phyloP scores from a whole-genome alignment of 2,888 invertebrate species.

The Camponotus fellah region DNA sequence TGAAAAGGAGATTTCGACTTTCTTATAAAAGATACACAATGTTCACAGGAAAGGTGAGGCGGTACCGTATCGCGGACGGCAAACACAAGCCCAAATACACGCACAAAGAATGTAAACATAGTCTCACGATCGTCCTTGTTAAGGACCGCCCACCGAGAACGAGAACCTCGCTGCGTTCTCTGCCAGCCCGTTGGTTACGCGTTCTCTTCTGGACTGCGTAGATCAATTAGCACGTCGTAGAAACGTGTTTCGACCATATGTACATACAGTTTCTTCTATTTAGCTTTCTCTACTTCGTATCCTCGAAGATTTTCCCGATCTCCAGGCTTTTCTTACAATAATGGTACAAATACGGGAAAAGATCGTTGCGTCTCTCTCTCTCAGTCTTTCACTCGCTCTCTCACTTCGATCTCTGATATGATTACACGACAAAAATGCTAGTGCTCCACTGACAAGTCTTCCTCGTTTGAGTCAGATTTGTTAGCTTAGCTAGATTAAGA shows the following conservation, averaged over 20 bases:
- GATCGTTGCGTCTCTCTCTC: neutral
- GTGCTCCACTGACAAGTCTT: neutral
- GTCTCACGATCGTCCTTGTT: neutral
- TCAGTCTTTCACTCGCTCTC: neutral
- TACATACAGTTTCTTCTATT: neutral
- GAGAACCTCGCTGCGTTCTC: neutral
- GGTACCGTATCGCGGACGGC: neutral
- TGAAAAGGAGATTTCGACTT: neutral
- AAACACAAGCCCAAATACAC: neutral
- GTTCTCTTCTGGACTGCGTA: neutral
- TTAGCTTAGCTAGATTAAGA: neutral
- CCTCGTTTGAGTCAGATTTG: neutral
- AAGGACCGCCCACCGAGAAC: neutral
- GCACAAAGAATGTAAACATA: neutral
- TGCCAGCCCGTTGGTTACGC: neutral
- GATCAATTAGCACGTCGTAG: neutral
- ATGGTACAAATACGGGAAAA: neutral
- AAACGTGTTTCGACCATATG: neutral
- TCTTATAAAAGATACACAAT: neutral
- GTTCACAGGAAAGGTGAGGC: neutral
- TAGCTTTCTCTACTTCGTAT: neutral
- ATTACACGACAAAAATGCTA: neutral
- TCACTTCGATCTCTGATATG: neutral
- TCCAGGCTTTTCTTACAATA: neutral
- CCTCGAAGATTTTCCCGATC: neutral